Evolutionary conservation across 1,140 invertebrate genomes (phyloP), one percentile per base, ranked within the genome.

Genomic region (Calosoma granatense): DNA sequence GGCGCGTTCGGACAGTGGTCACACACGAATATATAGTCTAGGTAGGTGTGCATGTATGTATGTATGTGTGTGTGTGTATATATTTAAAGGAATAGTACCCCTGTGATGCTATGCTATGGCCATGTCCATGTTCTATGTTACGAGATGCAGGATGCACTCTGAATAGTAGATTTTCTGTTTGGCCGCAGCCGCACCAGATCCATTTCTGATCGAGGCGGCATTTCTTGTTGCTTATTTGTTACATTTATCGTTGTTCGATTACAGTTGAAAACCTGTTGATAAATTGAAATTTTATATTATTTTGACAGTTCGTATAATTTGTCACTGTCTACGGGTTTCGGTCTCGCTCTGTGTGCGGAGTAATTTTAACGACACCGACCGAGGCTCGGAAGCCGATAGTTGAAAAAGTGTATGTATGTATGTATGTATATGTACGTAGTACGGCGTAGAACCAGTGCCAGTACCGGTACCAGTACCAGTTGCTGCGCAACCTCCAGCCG

Each of bases 21-120:
- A 20, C 58, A 30, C 26, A 26, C 52, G 41, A 59, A 59, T 59
- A 23, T 54, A 20, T 59, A 55, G n/a, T n/a, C n/a, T n/a, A n/a
- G n/a, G n/a, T n/a, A n/a, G n/a, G n/a, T n/a, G n/a, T n/a, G n/a
- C n/a, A n/a, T n/a, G n/a, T n/a, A n/a, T n/a, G n/a, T n/a, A n/a
- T n/a, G n/a, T n/a, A n/a, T n/a, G n/a, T n/a, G n/a, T n/a, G n/a
- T n/a, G n/a, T n/a, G n/a, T n/a, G n/a, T n/a, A n/a, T n/a, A n/a
- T n/a, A n/a, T n/a, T n/a, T n/a, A n/a, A n/a, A n/a, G n/a, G n/a
- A n/a, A n/a, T n/a, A n/a, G n/a, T n/a, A n/a, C n/a, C 58, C 20
- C 39, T 43, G 54, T 59, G 26, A 36, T 36, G 26, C 6, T 36
- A 36, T 36, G 6, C n/a, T 36, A 6, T 36, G 6, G 6, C n/a